A percentile compares a stretch with the other conserved stretches of the same genome.
Conservation (phyloP, 2,113 vertebrate genomes). For the Lasiurus borealis region DNA sequence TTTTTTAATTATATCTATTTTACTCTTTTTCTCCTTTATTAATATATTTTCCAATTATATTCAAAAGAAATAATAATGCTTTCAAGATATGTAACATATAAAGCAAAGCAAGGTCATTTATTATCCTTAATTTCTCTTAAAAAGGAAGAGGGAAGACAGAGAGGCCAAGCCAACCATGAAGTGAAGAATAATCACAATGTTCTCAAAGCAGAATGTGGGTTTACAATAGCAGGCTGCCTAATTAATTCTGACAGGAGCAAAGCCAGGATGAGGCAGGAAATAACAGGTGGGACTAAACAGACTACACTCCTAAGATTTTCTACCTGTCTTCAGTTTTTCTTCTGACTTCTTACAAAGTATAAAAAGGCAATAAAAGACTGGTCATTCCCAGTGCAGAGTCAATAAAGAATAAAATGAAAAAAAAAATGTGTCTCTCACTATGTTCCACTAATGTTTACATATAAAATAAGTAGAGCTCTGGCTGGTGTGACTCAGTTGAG, state of each 20-base stretch:
- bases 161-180: slow-evolving; percentile 13
- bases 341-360: not conserved
- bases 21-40: not conserved
- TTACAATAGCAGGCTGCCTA: slow-evolving; percentile 26
- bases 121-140: slow-evolving; percentile 26
- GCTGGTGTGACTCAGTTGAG: not conserved
- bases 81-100: slow-evolving; percentile 37
- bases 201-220: not conserved
- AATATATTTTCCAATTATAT: slow-evolving; percentile 41
- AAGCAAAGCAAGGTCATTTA: slow-evolving; percentile 24
- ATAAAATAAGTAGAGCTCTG: not conserved
- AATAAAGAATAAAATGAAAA: not conserved
- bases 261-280: not conserved
- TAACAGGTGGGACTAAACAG: not conserved
- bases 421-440: not conserved
- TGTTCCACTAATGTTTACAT: not conserved
- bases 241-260: not conserved
- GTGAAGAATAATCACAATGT: not conserved
- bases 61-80: not conserved
- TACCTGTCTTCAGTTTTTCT: not conserved
- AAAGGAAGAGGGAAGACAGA: not conserved
- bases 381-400: not conserved
- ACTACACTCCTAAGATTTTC: not conserved
- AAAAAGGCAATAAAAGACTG: slow-evolving; percentile 1
- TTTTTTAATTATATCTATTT: slow-evolving; percentile 38